A percentile compares a stretch with the other conserved stretches of the same genome.
These are phyloP conservation scores for Sepioteuthis lessoniana DNA, from an alignment of 2,888 invertebrate species.

Conservation along the genomic window DNA sequence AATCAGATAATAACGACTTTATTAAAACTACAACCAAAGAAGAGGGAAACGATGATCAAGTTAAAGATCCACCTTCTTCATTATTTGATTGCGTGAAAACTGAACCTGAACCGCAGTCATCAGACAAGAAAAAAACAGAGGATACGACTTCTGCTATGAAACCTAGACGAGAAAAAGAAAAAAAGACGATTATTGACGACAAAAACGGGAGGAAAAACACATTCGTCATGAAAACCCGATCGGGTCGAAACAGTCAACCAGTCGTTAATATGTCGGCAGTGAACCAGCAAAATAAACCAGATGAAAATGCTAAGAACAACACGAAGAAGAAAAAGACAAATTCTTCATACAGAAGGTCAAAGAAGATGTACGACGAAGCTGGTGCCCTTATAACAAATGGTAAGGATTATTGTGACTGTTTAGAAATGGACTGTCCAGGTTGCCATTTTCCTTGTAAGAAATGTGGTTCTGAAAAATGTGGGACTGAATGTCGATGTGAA, in stretches of 20 bases:
- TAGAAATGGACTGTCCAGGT: conserved; percentile 85
- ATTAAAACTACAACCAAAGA: not conserved
- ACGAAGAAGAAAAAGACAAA: not conserved
- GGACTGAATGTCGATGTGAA: conserved; percentile 71
- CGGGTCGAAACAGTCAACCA: not conserved
- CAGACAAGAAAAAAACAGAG: not conserved
- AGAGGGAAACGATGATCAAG: not conserved
- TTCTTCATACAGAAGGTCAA: conserved; percentile 64
- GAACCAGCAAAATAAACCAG: not conserved
- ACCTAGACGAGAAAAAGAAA: not conserved
- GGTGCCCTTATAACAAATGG: conserved; percentile 75
- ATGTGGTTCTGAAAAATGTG: conserved; percentile 73
- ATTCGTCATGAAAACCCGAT: not conserved
- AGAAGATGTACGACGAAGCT: conserved; percentile 71
- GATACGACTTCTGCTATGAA: not conserved
- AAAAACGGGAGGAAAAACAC: not conserved
- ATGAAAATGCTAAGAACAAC: not conserved
- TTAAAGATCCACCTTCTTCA: too few species aligned
- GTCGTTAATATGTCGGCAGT: not conserved
- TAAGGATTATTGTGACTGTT: conserved; percentile 88
- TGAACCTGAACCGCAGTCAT: not conserved
- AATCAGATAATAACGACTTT: not conserved
- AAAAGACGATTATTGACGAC: not conserved
- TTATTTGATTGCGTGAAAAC: not conserved
- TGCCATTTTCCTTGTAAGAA: conserved; percentile 83